phyloP scores from a whole-genome alignment of 2,797 vertebrate species.

The Myotis findleyi region DNA sequence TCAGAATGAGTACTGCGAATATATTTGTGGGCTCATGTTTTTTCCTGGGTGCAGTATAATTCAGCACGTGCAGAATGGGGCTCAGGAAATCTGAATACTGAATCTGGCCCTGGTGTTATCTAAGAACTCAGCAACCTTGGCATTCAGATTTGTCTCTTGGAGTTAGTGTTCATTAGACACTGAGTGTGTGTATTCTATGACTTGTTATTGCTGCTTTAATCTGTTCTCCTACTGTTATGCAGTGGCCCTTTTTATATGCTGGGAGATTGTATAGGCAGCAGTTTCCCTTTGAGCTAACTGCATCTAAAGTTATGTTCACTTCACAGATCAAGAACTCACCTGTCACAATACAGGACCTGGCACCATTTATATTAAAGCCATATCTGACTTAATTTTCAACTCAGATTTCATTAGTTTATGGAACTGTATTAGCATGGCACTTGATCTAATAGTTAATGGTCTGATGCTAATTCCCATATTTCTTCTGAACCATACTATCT shows the following conservation, averaged over 20 bases:
- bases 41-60: background rate
- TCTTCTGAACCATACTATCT: background rate
- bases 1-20: background rate
- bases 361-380: background rate
- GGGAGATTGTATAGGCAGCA: background rate
- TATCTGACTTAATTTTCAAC: conserved; percentile 32
- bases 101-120: background rate
- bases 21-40: background rate
- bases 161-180: background rate
- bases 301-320: background rate
- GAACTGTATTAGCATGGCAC: background rate
- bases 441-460: background rate
- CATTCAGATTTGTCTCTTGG: background rate
- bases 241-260: background rate
- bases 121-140: background rate
- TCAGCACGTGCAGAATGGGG: background rate
- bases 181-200: background rate
- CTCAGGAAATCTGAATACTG: background rate
- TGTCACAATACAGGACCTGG: background rate
- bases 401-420: background rate
- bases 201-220: background rate
- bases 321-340: background rate
- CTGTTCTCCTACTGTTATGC: background rate
- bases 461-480: background rate
- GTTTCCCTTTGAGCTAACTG: background rate